phyloP scores from a whole-genome alignment of 2,888 invertebrate genomes.

The Rosalia funebris region DNA sequence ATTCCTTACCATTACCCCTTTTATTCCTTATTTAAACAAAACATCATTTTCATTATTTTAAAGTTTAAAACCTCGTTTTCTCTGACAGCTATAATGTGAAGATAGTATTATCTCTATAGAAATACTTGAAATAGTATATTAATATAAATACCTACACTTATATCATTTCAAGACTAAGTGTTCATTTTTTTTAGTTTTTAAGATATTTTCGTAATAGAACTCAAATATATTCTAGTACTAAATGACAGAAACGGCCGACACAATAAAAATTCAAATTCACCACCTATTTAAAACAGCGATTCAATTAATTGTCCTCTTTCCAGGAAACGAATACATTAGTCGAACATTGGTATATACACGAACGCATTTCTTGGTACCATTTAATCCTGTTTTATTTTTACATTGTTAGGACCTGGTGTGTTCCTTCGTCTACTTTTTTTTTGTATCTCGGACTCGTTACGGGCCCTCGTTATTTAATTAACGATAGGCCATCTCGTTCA shows the following conservation, averaged over 20 bases:
- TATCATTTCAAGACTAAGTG: too few species aligned
- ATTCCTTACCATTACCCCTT: too few species aligned
- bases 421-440: constrained; percentile 47
- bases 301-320: constrained; percentile 45
- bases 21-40: too few species aligned
- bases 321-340: constrained; percentile 56
- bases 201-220: too few species aligned
- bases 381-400: constrained; percentile 58
- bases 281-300: constrained; percentile 34
- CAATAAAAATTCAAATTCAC: background rate
- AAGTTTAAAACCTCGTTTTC: too few species aligned
- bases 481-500: constrained; percentile 58
- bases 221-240: background rate
- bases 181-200: too few species aligned
- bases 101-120: too few species aligned
- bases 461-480: constrained; percentile 64
- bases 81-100: too few species aligned
- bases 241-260: background rate
- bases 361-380: constrained; percentile 57
- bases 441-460: constrained; percentile 48
- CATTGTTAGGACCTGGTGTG: constrained; percentile 59
- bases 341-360: constrained; percentile 56
- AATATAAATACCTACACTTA: too few species aligned
- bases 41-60: too few species aligned
- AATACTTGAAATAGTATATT: too few species aligned